Evolutionary conservation across 37 sponge, comb jelly and placozoan genomes (phyloP), one percentile per base, ranked within the genome.

Genomic region (Lycopodina hypogea): DNA sequence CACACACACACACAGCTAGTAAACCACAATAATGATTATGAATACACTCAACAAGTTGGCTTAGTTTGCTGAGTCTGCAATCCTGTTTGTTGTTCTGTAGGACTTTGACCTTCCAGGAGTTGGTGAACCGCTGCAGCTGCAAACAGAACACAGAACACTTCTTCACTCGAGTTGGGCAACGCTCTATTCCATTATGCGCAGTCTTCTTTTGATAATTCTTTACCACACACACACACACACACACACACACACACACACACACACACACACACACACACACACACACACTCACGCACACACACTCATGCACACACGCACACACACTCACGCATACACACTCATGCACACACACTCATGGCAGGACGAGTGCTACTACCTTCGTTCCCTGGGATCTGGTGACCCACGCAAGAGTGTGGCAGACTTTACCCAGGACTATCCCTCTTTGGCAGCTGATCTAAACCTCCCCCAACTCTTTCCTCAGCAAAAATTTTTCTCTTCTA

Each of bases 281-380:
- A 23, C 36, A 23, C 6, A 18, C 26, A 42, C n/a, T n/a, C 1
- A 42, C 48, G 11, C 42, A 22, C 45, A 42, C 23, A 23, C 36
- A 23, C 6, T 28, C 26, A 42, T 41, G 2, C 1, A 42, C 48
- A 1, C 42, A 22, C 45, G 22, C 23, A 23, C 36, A 23, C 6
- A 18, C 26, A 42, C 1, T 22, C 48, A 1, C 42, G 7, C 45
- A 42, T 2, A 23, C 36, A 23, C 6, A 18, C 26, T 53, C 1
- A 42, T 38, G 11, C 42, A 22, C 45, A 42, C 23, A 23, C 36
- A 23, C 6, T 28, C 26, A 42, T 41, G 2, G 24, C 74, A 89
- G 92, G 84, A 94, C 0, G 95, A 96, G 59, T 84, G 77, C 62
- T 96, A 92, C 70, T 96, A 96, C 62, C 62, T 94, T 1, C 74